Evolutionary conservation across 2,113 vertebrate species (phyloP).

Genomic region (Otis tarda): DNA sequence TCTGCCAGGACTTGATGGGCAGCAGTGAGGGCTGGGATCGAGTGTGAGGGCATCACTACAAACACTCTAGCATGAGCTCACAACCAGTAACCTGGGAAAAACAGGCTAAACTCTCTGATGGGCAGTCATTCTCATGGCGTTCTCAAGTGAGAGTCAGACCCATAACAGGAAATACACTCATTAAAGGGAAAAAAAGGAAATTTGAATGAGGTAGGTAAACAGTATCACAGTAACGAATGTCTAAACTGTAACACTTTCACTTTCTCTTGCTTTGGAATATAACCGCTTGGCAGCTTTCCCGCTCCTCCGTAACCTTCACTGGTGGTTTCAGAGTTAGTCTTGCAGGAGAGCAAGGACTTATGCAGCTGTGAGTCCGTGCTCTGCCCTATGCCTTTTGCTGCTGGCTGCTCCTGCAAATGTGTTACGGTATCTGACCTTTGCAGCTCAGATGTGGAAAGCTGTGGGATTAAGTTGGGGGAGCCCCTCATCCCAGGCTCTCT

Average conservation of each 20-base stretch:
- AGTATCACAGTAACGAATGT: neutral
- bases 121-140: neutral
- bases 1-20: neutral
- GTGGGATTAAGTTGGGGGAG: fast-evolving
- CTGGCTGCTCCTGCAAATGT: neutral
- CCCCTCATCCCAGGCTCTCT: neutral
- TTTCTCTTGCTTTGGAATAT: neutral
- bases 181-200: neutral
- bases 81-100: neutral
- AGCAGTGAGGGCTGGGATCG: neutral
- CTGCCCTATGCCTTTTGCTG: neutral
- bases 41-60: neutral
- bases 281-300: neutral
- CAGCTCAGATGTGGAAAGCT: neutral
- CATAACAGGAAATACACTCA: neutral
- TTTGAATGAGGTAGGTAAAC: neutral
- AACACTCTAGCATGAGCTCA: neutral
- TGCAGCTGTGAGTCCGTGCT: neutral
- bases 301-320: neutral
- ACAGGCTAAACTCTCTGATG: neutral
- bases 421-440: neutral
- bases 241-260: neutral
- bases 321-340: neutral
- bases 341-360: neutral
- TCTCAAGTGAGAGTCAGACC: neutral